phyloP scores from a whole-genome alignment of 1,140 invertebrate genomes.

The Lerema accius region DNA sequence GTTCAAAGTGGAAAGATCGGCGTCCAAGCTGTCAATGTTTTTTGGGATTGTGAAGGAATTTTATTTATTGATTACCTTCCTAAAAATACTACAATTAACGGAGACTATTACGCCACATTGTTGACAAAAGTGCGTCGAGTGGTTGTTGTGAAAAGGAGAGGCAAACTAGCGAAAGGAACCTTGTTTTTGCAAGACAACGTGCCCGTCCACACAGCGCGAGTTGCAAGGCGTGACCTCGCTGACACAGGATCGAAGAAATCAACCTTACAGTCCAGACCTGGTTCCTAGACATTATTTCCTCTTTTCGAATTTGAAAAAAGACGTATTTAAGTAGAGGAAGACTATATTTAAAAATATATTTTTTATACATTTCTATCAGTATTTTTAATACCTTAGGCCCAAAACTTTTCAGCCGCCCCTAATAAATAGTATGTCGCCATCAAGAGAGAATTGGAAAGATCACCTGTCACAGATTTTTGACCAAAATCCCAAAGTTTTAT shows the following conservation, averaged over 20 bases:
- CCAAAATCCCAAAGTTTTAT: too few species aligned
- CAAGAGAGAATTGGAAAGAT: too few species aligned
- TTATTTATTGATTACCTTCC: conserved; percentile 37
- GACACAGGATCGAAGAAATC: conserved; percentile 30
- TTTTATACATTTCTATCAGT: conserved; percentile 7
- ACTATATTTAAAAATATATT: background rate
- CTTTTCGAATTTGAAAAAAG: conserved; percentile 63
- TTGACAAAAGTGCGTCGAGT: conserved; percentile 26
- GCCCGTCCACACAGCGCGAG: conserved; percentile 32
- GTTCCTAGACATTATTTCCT: conserved; percentile 63
- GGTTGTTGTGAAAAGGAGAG: conserved; percentile 30
- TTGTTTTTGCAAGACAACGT: conserved; percentile 36
- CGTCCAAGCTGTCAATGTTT: conserved; percentile 26
- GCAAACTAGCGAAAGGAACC: conserved; percentile 27
- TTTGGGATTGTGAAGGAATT: conserved; percentile 35
- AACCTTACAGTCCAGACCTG: conserved; percentile 69
- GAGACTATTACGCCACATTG: conserved; percentile 31
- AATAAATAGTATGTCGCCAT: too few species aligned
- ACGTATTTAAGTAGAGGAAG: background rate
- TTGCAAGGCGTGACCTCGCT: conserved; percentile 20
- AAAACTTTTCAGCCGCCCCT: conserved; percentile 4
- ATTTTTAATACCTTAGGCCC: conserved; percentile 1
- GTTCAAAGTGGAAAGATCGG: conserved; percentile 31
- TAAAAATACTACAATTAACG: conserved; percentile 38
- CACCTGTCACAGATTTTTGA: too few species aligned